Conservation (phyloP, 2,797 vertebrate species). For the Halcyon badia region DNA sequence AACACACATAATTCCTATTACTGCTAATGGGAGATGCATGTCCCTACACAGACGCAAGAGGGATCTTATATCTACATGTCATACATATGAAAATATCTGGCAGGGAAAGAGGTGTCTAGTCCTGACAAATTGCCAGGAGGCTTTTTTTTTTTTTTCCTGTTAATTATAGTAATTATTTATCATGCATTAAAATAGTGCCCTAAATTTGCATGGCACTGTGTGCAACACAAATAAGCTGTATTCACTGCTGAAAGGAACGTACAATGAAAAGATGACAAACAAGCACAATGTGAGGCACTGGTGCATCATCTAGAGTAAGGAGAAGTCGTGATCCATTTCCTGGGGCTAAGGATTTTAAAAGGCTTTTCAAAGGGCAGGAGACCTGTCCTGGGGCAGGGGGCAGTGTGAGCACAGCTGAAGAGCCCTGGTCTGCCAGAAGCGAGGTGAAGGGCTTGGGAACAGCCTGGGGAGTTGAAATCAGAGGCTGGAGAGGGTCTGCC, state of each 20-base stretch:
- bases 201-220: conserved; percentile 59
- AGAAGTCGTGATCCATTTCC: neutral
- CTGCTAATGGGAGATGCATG: conserved; percentile 64
- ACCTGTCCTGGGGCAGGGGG: conserved; percentile 35
- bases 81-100: conserved; percentile 73
- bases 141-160: conserved; percentile 18
- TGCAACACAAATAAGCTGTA: conserved; percentile 24
- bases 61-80: conserved; percentile 53
- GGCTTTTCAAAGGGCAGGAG: neutral
- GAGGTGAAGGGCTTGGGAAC: neutral
- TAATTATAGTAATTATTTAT: conserved; percentile 73
- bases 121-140: conserved; percentile 64
- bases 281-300: neutral
- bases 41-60: conserved; percentile 38
- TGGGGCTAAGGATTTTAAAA: neutral
- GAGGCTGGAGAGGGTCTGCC: neutral
- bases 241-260: conserved; percentile 5
- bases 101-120: conserved; percentile 58
- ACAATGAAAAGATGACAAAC: conserved; percentile 15
- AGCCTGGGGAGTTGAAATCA: neutral
- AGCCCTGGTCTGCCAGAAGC: neutral
- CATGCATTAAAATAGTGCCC: conserved; percentile 57
- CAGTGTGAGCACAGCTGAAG: conserved; percentile 23
- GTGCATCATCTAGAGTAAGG: neutral
- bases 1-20: conserved; percentile 69